These are phyloP conservation scores for Halcyon chelicuti DNA, from an alignment of 2,797 vertebrate genomes.

Conservation along the genomic window DNA sequence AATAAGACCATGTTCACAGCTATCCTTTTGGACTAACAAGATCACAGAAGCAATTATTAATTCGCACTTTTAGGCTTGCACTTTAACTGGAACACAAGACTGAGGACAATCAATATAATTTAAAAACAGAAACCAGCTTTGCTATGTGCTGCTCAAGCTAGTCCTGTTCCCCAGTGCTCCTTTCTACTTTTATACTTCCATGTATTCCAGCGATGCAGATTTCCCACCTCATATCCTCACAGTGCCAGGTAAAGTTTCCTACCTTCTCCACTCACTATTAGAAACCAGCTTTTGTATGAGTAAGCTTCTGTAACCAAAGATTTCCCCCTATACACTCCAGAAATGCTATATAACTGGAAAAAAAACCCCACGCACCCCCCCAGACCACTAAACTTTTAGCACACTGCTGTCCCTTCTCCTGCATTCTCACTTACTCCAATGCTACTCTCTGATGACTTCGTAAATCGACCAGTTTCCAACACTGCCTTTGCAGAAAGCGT, in stretches of 20 bases:
- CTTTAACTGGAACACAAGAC: background rate
- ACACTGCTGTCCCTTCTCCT: background rate
- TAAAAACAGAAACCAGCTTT: background rate
- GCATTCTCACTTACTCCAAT: background rate
- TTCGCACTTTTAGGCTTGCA: background rate
- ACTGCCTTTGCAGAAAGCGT: background rate
- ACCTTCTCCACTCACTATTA: background rate
- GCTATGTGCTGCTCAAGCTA: background rate
- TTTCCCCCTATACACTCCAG: background rate
- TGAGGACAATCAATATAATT: background rate
- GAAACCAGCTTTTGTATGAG: background rate
- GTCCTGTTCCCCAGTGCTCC: background rate
- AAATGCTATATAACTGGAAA: background rate
- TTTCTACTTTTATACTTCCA: background rate
- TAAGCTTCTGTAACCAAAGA: background rate
- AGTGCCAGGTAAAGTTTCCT: background rate
- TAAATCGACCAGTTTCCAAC: background rate
- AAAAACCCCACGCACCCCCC: fast-evolving
- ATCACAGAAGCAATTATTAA: background rate
- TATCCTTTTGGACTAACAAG: background rate
- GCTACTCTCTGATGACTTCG: background rate
- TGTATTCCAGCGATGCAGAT: background rate
- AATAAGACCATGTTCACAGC: background rate
- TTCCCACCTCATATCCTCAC: background rate
- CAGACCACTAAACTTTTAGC: background rate